Percentiles rank a stretch among this genome's conserved stretches.
Conservation (phyloP, 2,888 invertebrate genomes). For the Rhynchonema sp. region DNA sequence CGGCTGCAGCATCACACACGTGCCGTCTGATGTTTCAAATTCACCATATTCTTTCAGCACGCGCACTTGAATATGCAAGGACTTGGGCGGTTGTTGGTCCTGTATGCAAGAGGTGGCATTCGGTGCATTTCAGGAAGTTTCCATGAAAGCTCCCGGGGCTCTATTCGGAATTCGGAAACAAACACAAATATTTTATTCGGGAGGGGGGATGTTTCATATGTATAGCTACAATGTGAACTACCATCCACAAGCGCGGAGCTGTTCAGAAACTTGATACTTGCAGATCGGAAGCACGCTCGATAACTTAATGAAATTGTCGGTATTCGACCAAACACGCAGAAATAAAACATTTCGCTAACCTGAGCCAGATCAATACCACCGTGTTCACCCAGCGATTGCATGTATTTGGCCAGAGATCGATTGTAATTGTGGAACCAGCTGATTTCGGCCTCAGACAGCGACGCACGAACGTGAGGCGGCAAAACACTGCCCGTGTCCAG, state of each 20-base stretch:
- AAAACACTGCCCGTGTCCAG: slow-evolving; percentile 89
- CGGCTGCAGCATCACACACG: slow-evolving; percentile 49
- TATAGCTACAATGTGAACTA: too few species aligned
- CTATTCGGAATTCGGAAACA: too few species aligned
- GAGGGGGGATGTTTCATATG: too few species aligned
- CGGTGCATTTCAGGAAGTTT: too few species aligned
- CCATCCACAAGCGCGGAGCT: too few species aligned
- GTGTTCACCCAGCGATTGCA: slow-evolving; percentile 59
- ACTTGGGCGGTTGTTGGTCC: slow-evolving; percentile 46
- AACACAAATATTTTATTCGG: too few species aligned
- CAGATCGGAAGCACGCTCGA: too few species aligned
- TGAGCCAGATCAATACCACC: slow-evolving; percentile 7
- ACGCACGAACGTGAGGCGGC: slow-evolving; percentile 37
- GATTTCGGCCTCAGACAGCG: slow-evolving; percentile 28
- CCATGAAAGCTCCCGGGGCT: too few species aligned
- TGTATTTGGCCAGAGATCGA: slow-evolving; percentile 60
- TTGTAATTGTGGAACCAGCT: slow-evolving; percentile 58
- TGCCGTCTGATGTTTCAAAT: slow-evolving; percentile 80
- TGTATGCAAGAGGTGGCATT: too few species aligned
- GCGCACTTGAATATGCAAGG: slow-evolving; percentile 67
- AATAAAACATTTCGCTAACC: not conserved
- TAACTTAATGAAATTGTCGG: too few species aligned
- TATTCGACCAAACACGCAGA: not conserved
- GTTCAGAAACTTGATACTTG: too few species aligned
- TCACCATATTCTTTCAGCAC: slow-evolving; percentile 71